phyloP scores from a whole-genome alignment of 1,140 invertebrate species.

The Drosophila hydei region DNA sequence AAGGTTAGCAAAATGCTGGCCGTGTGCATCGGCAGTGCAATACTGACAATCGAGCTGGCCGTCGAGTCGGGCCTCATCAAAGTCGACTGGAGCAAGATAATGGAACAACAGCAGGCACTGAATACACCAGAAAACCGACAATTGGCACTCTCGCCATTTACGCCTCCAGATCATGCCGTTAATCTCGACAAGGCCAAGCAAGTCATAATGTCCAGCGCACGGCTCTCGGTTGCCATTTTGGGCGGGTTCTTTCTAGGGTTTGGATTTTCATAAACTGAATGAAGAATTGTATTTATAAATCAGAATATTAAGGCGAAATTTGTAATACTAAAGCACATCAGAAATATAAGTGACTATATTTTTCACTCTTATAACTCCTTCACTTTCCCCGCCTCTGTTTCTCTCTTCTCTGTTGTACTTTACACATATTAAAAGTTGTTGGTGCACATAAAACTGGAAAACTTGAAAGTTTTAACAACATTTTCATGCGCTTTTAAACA shows the following conservation, averaged over 20 bases:
- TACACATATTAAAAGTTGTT: conserved; percentile 51
- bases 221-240: conserved; percentile 40
- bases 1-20: conserved; percentile 50
- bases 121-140: not conserved
- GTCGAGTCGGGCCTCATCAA: conserved; percentile 26
- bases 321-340: conserved; percentile 18
- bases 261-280: conserved; percentile 37
- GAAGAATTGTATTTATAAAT: not conserved
- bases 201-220: conserved; percentile 19
- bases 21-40: conserved; percentile 18
- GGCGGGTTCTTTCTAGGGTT: conserved; percentile 61
- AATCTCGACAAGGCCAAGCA: conserved; percentile 14
- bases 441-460: conserved; percentile 44
- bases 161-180: not conserved
- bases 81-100: conserved; percentile 3
- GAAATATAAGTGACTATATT: conserved; percentile 14
- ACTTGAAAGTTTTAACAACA: conserved; percentile 77
- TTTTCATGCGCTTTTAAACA: conserved; percentile 80
- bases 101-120: not conserved
- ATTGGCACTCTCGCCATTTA: not conserved
- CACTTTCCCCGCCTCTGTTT: not conserved
- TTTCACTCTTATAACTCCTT: not conserved
- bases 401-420: not conserved
- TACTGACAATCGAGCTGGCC: conserved; percentile 38
- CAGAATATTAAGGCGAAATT: conserved; percentile 1